phyloP scores from a whole-genome alignment of 2,113 vertebrate genomes.

The Megaceryle maxima region DNA sequence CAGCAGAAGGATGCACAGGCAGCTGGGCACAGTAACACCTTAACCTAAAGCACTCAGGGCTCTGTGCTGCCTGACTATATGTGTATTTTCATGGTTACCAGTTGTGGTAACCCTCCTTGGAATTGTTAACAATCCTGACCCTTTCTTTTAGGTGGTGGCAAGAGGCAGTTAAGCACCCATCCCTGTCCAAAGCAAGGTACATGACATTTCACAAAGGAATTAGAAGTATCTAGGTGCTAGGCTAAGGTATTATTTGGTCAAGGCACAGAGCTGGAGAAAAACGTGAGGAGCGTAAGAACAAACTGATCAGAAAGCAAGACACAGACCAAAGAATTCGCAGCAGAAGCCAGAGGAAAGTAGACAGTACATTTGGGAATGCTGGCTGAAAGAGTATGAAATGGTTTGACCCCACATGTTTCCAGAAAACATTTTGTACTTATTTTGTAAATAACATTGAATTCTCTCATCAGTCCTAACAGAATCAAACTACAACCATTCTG shows the following conservation, averaged over 20 bases:
- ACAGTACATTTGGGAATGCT: neutral
- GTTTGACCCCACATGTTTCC: neutral
- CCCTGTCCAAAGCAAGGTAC: neutral
- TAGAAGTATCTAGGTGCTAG: constrained; percentile 28
- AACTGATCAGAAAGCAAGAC: neutral
- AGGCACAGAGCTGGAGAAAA: neutral
- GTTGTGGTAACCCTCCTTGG: neutral
- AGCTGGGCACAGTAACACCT: neutral
- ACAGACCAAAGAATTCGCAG: neutral
- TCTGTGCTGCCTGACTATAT: neutral
- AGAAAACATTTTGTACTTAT: neutral
- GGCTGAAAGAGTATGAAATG: neutral
- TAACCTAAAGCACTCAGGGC: neutral
- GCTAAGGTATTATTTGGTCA: constrained; percentile 37
- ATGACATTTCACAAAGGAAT: constrained; percentile 13
- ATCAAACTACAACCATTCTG: neutral
- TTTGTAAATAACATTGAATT: neutral
- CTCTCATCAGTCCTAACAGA: neutral
- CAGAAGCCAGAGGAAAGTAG: neutral
- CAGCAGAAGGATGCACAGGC: neutral
- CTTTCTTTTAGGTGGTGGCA: neutral
- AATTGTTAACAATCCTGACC: neutral
- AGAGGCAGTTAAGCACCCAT: neutral
- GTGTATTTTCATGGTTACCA: neutral
- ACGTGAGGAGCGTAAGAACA: neutral